Conservation (phyloP, 2,797 vertebrate species). For the Hafferia zeledoni region DNA sequence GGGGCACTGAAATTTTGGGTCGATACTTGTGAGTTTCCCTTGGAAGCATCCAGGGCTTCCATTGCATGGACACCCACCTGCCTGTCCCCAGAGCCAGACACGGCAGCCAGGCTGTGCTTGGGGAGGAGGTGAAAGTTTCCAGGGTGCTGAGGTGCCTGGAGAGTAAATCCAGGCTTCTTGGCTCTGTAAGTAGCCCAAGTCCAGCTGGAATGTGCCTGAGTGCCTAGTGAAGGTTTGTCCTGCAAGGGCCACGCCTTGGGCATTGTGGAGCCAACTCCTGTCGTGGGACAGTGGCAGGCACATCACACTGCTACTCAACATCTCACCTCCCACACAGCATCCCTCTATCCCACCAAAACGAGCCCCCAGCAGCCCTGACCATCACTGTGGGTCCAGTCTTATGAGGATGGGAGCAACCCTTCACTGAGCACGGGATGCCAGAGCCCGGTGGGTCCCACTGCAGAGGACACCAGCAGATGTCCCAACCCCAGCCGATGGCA, state of each 20-base stretch:
- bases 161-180: not conserved
- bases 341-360: not conserved
- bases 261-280: not conserved
- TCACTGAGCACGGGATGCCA: not conserved
- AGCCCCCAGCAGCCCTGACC: not conserved
- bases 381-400: not conserved
- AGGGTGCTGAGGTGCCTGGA: not conserved
- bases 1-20: not conserved
- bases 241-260: accelerated
- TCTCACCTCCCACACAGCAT: not conserved
- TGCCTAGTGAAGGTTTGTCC: not conserved
- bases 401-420: not conserved
- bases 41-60: not conserved
- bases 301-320: accelerated
- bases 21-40: not conserved
- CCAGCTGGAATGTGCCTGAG: not conserved
- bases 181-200: not conserved
- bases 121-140: not conserved
- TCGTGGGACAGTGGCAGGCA: not conserved
- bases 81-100: not conserved
- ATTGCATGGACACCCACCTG: not conserved
- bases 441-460: not conserved
- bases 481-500: not conserved
- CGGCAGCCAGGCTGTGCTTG: not conserved
- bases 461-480: not conserved